Base-by-base conservation (phyloP, 1,140 invertebrate species). In the Drosophila kurseongensis region DNA sequence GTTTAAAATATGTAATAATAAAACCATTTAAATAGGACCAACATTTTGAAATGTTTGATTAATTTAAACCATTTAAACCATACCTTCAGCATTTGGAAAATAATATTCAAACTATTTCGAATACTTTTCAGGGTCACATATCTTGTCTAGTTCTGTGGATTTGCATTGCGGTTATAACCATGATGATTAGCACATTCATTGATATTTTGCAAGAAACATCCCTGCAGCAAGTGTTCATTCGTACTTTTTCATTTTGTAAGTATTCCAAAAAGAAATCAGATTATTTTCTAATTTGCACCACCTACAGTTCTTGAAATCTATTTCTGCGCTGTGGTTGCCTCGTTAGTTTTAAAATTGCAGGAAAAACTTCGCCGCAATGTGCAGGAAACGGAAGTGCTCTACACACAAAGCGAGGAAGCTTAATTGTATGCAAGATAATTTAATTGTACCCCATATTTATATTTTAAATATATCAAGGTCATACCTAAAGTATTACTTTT, bases 331-430 rank as follows among this genome's bases (percentile, higher is more conserved):
- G 48, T 84, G 1, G 84, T 73, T 5, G 4, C 62, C 0, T 73
- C 73, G 0, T 78, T 67, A 12, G 77, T 80, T 35, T 14, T 51
- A 27, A 66, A 83, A 9, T n/a, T 89, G 10, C 27, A 23, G 38
- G 1, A 45, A 9, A 51, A 45, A 14, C 27, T 10, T 8, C 44
- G 16, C 8, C 48, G 5, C 0, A 29, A n/a, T 5, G 4, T 8
- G 18, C n/a, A 52, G 1, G 72, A 74, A 16, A 40, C 65, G n/a
- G 62, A 89, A 47, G 80, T 88, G 0, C 79, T 88, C 5, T 88
- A 41, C 42, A 74, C 38, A 5, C 40, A 41, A 14, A 4, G 8
- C 4, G 63, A 27, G 14, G 63, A 58, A 1, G 44, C 14, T 1
- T 76, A 61, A 16, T 29, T 14, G 35, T 16, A 38, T 35, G 1